Percentiles rank a stretch among this genome's conserved stretches.
Conservation (phyloP, 1,140 invertebrate species). For the Diorhabda sublineata region DNA sequence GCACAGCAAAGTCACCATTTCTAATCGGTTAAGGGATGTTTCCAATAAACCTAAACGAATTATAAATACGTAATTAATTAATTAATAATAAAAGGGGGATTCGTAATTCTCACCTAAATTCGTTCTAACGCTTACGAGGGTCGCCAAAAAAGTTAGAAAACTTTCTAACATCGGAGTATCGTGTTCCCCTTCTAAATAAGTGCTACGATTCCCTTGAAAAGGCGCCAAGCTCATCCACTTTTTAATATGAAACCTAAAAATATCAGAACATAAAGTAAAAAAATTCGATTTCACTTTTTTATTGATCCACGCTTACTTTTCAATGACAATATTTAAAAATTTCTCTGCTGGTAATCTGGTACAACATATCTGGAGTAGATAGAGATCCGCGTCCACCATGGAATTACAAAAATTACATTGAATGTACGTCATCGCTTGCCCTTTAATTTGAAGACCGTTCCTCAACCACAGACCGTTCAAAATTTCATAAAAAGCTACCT, state of each 20-base stretch:
- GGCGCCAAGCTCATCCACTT: slow-evolving; percentile 81
- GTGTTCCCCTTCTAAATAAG: slow-evolving; percentile 67
- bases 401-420: slow-evolving; percentile 98
- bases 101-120: slow-evolving; percentile 66
- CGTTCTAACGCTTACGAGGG: slow-evolving; percentile 83
- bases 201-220: slow-evolving; percentile 57
- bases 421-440: slow-evolving; percentile 98
- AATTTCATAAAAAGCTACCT: slow-evolving; percentile 95
- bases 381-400: slow-evolving; percentile 95
- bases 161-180: slow-evolving; percentile 89
- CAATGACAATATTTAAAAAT: slow-evolving; percentile 82
- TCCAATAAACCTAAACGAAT: slow-evolving; percentile 49
- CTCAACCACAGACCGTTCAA: slow-evolving; percentile 90
- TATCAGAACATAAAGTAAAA: background rate
- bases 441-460: slow-evolving; percentile 95
- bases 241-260: slow-evolving; percentile 69
- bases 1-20: slow-evolving; percentile 89
- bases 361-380: slow-evolving; percentile 88
- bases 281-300: background rate
- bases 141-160: slow-evolving; percentile 84
- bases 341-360: slow-evolving; percentile 80
- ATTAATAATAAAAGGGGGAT: background rate
- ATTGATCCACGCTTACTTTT: slow-evolving; percentile 63
- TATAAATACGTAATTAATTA: background rate
- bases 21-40: slow-evolving; percentile 61